phyloP scores from a whole-genome alignment of 2,113 vertebrate genomes.

The Calidris pugnax region DNA sequence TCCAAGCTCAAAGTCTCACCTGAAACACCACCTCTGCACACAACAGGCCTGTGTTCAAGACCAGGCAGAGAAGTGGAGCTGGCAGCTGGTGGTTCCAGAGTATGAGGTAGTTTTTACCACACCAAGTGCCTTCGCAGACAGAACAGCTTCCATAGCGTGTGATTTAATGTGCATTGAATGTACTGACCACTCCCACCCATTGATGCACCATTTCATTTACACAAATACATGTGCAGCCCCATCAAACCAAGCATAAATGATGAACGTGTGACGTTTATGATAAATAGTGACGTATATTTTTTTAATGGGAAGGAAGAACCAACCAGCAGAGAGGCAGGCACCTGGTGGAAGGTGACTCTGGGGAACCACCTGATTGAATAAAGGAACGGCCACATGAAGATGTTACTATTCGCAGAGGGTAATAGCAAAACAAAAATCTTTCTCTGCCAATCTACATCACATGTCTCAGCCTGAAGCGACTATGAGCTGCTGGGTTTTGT shows the following conservation, averaged over 20 bases:
- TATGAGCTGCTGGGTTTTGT: background rate
- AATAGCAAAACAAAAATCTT: background rate
- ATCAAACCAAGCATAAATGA: background rate
- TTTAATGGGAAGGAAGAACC: background rate
- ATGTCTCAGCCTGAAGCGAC: background rate
- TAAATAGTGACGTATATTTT: background rate
- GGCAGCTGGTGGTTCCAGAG: background rate
- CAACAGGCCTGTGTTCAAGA: background rate
- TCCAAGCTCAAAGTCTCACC: background rate
- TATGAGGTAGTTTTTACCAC: too few species aligned
- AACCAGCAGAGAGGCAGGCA: fast-evolving
- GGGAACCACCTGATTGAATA: background rate
- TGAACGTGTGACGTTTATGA: too few species aligned
- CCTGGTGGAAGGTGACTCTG: background rate
- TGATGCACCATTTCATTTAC: background rate
- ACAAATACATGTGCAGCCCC: background rate
- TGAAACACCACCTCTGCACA: background rate
- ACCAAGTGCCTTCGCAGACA: background rate
- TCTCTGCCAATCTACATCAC: background rate
- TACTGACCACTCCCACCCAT: background rate
- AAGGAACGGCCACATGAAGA: background rate
- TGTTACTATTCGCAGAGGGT: background rate
- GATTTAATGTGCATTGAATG: background rate
- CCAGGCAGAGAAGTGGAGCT: background rate
- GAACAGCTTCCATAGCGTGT: fast-evolving